Evolutionary conservation across 2,797 vertebrate species (phyloP).

Genomic region (Spinus pinus): DNA sequence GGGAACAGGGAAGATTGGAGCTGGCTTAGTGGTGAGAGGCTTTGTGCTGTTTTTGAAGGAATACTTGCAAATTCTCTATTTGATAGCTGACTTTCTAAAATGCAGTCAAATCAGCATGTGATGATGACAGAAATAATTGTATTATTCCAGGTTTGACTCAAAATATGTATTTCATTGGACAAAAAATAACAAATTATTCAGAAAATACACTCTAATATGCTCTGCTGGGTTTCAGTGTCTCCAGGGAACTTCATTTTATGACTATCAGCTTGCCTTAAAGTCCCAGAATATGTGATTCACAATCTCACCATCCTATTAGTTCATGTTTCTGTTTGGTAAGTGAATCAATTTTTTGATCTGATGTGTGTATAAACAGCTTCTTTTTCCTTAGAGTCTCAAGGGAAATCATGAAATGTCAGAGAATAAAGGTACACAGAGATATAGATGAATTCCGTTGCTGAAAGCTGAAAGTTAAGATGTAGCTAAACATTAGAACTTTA

Average conservation of each 20-base stretch:
- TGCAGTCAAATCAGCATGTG: not conserved
- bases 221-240: not conserved
- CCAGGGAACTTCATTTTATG: not conserved
- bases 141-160: not conserved
- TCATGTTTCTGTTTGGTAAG: conserved; percentile 5
- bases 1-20: not conserved
- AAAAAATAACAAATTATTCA: not conserved
- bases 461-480: not conserved
- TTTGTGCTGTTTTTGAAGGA: not conserved
- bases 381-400: not conserved
- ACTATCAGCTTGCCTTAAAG: conserved; percentile 13
- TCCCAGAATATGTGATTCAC: not conserved
- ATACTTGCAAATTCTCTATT: not conserved
- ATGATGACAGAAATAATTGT: not conserved
- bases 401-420: conserved; percentile 20
- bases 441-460: not conserved
- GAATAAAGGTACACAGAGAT: not conserved
- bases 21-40: not conserved
- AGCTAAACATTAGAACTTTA: not conserved
- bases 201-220: not conserved
- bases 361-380: not conserved
- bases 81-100: not conserved
- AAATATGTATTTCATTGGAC: not conserved
- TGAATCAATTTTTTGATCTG: conserved; percentile 18
- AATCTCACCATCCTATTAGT: not conserved